Percentiles rank a stretch among this genome's conserved stretches.
Conservation (phyloP, 2,888 invertebrate genomes). For the Bibio marci region DNA sequence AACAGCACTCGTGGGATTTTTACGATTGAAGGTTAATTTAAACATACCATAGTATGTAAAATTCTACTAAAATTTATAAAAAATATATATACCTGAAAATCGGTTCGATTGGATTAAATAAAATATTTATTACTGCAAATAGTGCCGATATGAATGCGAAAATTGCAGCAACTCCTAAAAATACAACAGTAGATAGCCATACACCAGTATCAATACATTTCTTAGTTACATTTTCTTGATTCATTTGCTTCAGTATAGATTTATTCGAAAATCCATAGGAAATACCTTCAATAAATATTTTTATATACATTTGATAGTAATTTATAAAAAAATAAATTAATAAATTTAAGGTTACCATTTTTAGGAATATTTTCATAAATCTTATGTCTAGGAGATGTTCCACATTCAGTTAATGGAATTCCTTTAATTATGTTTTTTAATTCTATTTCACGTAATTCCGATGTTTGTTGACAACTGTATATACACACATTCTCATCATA, state of each 20-base stretch:
- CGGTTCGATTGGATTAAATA: conserved; percentile 38
- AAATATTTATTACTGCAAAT: conserved; percentile 39
- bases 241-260: conserved; percentile 11
- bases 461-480: conserved; percentile 21
- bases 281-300: too few relatives aligned
- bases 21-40: too few relatives aligned
- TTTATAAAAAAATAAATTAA: too few relatives aligned
- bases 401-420: conserved; percentile 9
- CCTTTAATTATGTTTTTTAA: conserved; percentile 17
- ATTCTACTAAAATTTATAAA: too few relatives aligned
- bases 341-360: too few relatives aligned
- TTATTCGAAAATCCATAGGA: neutral
- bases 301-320: neutral
- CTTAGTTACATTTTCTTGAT: neutral
- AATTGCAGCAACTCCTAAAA: conserved; percentile 32
- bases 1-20: too few relatives aligned
- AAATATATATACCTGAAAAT: conserved; percentile 38
- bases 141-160: conserved; percentile 31
- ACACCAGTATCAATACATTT: conserved; percentile 26
- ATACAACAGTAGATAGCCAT: conserved; percentile 38
- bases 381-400: conserved; percentile 3
- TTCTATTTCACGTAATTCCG: conserved; percentile 16
- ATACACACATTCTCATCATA: conserved; percentile 25
- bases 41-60: too few relatives aligned
- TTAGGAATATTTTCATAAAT: too few relatives aligned